Conservation (phyloP, 2,888 invertebrate genomes). For the Cybosia mesomella region DNA sequence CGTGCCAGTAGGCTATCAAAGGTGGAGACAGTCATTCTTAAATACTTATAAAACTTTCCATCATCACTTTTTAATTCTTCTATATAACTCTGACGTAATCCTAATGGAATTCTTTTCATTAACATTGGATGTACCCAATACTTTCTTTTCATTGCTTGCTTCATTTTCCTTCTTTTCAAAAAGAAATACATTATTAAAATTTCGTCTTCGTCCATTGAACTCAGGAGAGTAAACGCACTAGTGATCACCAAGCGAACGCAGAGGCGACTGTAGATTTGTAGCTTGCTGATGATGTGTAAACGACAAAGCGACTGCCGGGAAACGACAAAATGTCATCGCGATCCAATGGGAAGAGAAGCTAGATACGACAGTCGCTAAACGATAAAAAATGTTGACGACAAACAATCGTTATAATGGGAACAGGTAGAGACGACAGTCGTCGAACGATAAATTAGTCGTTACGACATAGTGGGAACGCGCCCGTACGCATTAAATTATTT, state of each 20-base stretch:
- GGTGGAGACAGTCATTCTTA: slow-evolving; percentile 15
- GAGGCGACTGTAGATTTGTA: slow-evolving; percentile 27
- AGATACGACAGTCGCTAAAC: slow-evolving; percentile 13
- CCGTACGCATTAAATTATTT: too few relatives aligned
- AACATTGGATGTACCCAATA: slow-evolving; percentile 10
- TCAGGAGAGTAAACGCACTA: slow-evolving; percentile 24
- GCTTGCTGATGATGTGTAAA: slow-evolving; percentile 29
- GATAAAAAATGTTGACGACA: not conserved
- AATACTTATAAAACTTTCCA: slow-evolving; percentile 18
- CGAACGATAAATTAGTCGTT: not conserved
- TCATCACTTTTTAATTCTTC: slow-evolving; percentile 19
- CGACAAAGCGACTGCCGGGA: slow-evolving; percentile 30
- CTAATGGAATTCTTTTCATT: slow-evolving; percentile 26
- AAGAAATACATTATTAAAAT: slow-evolving; percentile 28
- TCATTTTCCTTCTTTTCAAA: slow-evolving; percentile 26
- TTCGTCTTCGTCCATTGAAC: slow-evolving; percentile 18
- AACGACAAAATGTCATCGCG: slow-evolving; percentile 30
- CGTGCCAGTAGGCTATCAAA: slow-evolving; percentile 12
- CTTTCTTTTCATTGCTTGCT: slow-evolving; percentile 23
- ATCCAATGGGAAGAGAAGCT: slow-evolving; percentile 25
- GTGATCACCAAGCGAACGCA: slow-evolving; percentile 26
- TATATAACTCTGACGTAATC: slow-evolving; percentile 16
- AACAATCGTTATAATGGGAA: not conserved
- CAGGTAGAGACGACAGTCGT: not conserved
- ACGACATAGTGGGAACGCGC: slow-evolving; percentile 4